Conservation (phyloP, 2,888 invertebrate species). For the Ceratothoa steindachneri region DNA sequence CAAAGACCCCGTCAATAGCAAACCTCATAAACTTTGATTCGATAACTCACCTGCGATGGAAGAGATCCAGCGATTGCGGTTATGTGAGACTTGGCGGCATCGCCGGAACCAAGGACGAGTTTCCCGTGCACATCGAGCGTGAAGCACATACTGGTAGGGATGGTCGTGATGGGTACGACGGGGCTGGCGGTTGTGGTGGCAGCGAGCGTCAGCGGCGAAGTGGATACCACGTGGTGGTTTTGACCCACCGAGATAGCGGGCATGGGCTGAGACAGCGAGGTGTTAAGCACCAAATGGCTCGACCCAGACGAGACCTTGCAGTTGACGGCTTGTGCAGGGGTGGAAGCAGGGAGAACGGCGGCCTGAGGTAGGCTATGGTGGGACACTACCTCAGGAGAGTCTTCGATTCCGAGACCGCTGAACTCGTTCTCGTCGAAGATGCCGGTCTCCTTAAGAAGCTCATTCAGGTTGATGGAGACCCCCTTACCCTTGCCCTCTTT, state of each 20-base stretch:
- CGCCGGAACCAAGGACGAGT: slow-evolving; percentile 28
- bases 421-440: slow-evolving; percentile 44
- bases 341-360: neutral
- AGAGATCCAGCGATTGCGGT: slow-evolving; percentile 8
- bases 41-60: neutral
- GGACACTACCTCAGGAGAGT: neutral
- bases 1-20: too few relatives aligned
- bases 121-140: slow-evolving; percentile 38
- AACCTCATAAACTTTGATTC: too few relatives aligned
- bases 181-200: neutral
- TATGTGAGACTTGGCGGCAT: slow-evolving; percentile 31
- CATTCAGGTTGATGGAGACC: slow-evolving; percentile 40
- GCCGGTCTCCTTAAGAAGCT: slow-evolving; percentile 43
- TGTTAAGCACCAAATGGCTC: neutral
- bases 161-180: slow-evolving; percentile 10
- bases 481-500: slow-evolving; percentile 35
- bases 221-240: neutral
- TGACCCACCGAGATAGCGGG: slow-evolving; percentile 2
- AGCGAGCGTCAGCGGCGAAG: neutral
- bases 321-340: neutral
- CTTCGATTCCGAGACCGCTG: slow-evolving; percentile 28
- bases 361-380: neutral
- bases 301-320: neutral
- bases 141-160: slow-evolving; percentile 35
- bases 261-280: neutral